A percentile compares a stretch with the other conserved stretches of the same genome.
Conservation (phyloP, 2,888 invertebrate genomes). For the Drosophila colorata region DNA sequence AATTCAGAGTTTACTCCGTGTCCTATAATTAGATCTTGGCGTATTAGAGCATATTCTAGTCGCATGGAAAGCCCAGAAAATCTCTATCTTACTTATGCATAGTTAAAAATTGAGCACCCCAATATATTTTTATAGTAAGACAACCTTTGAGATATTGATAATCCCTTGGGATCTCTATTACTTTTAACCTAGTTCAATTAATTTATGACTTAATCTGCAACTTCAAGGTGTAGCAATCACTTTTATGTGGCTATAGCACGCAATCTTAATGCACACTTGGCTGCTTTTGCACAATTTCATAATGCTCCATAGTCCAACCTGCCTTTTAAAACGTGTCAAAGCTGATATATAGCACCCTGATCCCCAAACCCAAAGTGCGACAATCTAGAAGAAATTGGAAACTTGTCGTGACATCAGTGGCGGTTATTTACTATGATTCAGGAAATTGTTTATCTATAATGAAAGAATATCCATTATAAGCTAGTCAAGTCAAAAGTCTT, state of each 20-base stretch:
- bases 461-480: conserved; percentile 18
- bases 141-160: too few relatives aligned
- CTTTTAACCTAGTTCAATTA: background rate
- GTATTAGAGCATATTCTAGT: too few relatives aligned
- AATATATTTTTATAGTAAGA: too few relatives aligned
- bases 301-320: background rate
- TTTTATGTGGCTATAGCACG: too few relatives aligned
- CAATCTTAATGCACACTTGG: too few relatives aligned
- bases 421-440: conserved; percentile 1
- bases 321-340: conserved; percentile 18
- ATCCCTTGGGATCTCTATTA: too few relatives aligned
- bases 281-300: background rate
- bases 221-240: too few relatives aligned
- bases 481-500: conserved; percentile 21
- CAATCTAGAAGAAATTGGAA: conserved; percentile 2
- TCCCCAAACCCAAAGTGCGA: conserved; percentile 10
- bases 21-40: too few relatives aligned
- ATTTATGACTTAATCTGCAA: background rate
- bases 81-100: too few relatives aligned
- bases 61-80: too few relatives aligned
- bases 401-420: conserved; percentile 34
- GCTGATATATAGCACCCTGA: conserved; percentile 30
- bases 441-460: background rate
- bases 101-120: too few relatives aligned
- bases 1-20: too few relatives aligned